Conservation (phyloP, 2,113 vertebrate species). For the Parus major region DNA sequence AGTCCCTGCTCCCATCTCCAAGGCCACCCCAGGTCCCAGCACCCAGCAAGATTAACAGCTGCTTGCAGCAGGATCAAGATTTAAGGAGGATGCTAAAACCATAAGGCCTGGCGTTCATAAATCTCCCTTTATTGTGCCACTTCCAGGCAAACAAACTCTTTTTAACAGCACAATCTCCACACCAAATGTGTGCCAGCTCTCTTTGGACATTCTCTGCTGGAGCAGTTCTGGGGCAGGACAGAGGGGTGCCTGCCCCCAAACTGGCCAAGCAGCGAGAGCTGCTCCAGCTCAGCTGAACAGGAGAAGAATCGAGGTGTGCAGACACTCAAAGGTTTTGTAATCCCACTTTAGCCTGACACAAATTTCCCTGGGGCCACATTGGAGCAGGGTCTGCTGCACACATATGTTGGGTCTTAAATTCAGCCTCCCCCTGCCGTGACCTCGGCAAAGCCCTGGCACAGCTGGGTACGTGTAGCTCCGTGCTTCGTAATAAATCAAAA, state of each 20-base stretch:
- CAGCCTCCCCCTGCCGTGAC: accelerated
- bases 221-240: background rate
- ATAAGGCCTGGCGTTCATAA: background rate
- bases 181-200: background rate
- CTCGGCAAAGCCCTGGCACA: accelerated
- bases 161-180: background rate
- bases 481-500: accelerated
- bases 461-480: accelerated
- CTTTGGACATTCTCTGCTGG: background rate
- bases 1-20: background rate
- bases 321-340: background rate
- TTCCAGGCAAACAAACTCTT: background rate
- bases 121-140: background rate
- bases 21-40: background rate
- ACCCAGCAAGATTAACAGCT: background rate
- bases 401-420: background rate
- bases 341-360: background rate
- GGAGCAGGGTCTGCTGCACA: background rate
- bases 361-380: background rate
- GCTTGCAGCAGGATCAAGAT: background rate
- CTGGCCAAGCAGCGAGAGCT: background rate
- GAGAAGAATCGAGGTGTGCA: background rate
- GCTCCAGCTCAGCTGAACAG: background rate
- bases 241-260: background rate
- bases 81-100: background rate